Percentiles rank a stretch among this genome's conserved stretches.
Evolutionary conservation across 2,113 vertebrate species (phyloP).

Genomic region (Burhinus oedicnemus): DNA sequence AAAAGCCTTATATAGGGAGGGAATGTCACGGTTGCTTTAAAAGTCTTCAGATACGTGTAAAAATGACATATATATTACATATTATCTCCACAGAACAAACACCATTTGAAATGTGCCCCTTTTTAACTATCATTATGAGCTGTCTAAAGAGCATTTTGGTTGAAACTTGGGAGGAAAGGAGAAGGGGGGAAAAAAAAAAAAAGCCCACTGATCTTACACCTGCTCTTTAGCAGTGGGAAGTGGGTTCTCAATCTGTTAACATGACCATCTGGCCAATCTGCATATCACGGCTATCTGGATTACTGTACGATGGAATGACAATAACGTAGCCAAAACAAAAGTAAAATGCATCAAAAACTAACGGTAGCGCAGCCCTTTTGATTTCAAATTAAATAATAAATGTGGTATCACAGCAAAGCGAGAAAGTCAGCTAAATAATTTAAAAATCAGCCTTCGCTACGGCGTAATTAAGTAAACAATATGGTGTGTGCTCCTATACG

Average conservation of each 20-base stretch:
- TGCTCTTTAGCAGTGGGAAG: slow-evolving; percentile 83
- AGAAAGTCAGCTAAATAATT: slow-evolving; percentile 60
- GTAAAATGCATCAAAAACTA: slow-evolving; percentile 68
- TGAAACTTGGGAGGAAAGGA: slow-evolving; percentile 46
- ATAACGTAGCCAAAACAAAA: slow-evolving; percentile 72
- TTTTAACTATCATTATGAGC: slow-evolving; percentile 35
- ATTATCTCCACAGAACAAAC: slow-evolving; percentile 19
- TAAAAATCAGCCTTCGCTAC: slow-evolving; percentile 28
- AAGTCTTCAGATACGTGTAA: background rate
- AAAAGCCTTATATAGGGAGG: background rate
- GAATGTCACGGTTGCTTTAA: background rate
- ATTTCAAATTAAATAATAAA: slow-evolving; percentile 67
- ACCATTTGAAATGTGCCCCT: slow-evolving; percentile 7
- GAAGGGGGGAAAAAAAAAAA: background rate
- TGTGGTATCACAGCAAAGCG: slow-evolving; percentile 9
- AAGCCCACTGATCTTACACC: slow-evolving; percentile 76
- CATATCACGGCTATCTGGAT: slow-evolving; percentile 77
- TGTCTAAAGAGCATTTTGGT: slow-evolving; percentile 58
- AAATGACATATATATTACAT: background rate
- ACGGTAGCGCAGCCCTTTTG: slow-evolving; percentile 33
- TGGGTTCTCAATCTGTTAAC: slow-evolving; percentile 82
- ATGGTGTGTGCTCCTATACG: background rate
- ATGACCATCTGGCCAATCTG: slow-evolving; percentile 83
- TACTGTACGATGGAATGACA: slow-evolving; percentile 78
- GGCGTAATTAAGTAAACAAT: slow-evolving; percentile 56